Conservation (phyloP, 2,888 invertebrate genomes). For the Chaetogeoica ovagalla region DNA sequence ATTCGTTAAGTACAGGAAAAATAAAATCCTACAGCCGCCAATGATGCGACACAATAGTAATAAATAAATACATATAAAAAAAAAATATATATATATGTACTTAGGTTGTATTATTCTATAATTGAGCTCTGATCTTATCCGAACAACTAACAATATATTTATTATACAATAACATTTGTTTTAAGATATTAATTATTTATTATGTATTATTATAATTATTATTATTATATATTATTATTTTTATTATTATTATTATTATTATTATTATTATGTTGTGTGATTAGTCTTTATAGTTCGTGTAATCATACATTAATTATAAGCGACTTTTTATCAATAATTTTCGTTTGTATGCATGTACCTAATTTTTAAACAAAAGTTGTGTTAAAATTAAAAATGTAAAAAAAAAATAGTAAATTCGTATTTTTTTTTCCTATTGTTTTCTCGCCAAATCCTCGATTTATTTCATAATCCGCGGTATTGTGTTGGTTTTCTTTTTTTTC, state of each 20-base stretch:
- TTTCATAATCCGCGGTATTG: background rate
- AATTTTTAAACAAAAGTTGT: conserved; percentile 52
- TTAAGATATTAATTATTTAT: conserved; percentile 50
- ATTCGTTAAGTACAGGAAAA: conserved; percentile 17
- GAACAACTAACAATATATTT: conserved; percentile 6
- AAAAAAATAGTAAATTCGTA: background rate
- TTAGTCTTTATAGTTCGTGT: conserved; percentile 53
- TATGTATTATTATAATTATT: conserved; percentile 35
- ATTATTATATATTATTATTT: conserved; percentile 45
- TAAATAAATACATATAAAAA: too few relatives aligned
- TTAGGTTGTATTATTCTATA: conserved; percentile 9
- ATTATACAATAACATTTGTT: conserved; percentile 44
- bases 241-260: conserved; percentile 38
- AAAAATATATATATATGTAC: background rate
- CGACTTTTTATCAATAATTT: conserved; percentile 53
- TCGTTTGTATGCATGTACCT: conserved; percentile 53
- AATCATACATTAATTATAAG: conserved; percentile 52
- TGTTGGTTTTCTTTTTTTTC: background rate
- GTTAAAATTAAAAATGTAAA: conserved; percentile 51
- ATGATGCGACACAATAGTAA: background rate
- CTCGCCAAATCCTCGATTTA: background rate
- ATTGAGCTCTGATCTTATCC: conserved; percentile 30
- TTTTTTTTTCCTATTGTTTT: background rate
- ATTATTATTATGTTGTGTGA: conserved; percentile 50
- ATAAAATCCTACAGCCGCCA: conserved; percentile 6